Evolutionary conservation across 2,113 vertebrate genomes (phyloP).

Genomic region (Collichthys lucidus): DNA sequence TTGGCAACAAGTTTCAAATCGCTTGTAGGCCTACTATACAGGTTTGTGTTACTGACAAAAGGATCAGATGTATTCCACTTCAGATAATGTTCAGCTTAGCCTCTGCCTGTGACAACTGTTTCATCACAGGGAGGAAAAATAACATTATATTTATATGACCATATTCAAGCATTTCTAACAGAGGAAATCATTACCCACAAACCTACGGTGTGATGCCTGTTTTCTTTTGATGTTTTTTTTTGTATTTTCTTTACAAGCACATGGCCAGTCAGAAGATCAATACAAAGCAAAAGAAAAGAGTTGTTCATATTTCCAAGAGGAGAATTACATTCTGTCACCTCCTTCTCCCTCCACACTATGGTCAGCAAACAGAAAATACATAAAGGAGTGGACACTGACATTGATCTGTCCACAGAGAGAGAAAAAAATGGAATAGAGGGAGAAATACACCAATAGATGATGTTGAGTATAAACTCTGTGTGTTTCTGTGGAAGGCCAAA

Average conservation of each 20-base stretch:
- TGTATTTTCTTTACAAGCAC: slow-evolving; percentile 26
- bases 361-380: slow-evolving; percentile 20
- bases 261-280: slow-evolving; percentile 45
- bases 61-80: not conserved
- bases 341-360: slow-evolving; percentile 3
- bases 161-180: not conserved
- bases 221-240: slow-evolving; percentile 19
- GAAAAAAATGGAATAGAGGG: not conserved
- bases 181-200: slow-evolving; percentile 22
- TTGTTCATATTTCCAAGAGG: slow-evolving; percentile 45
- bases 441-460: not conserved
- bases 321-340: slow-evolving; percentile 55
- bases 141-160: not conserved
- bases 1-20: slow-evolving; percentile 43
- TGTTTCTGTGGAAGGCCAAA: not conserved
- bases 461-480: not conserved
- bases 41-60: slow-evolving; percentile 39
- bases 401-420: slow-evolving; percentile 41
- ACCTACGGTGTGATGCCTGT: not conserved
- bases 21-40: not conserved
- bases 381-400: slow-evolving; percentile 38
- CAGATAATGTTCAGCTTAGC: not conserved
- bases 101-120: not conserved
- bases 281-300: slow-evolving; percentile 31
- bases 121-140: not conserved